phyloP scores from a whole-genome alignment of 2,888 invertebrate species.

The Xiphydria camelus region DNA sequence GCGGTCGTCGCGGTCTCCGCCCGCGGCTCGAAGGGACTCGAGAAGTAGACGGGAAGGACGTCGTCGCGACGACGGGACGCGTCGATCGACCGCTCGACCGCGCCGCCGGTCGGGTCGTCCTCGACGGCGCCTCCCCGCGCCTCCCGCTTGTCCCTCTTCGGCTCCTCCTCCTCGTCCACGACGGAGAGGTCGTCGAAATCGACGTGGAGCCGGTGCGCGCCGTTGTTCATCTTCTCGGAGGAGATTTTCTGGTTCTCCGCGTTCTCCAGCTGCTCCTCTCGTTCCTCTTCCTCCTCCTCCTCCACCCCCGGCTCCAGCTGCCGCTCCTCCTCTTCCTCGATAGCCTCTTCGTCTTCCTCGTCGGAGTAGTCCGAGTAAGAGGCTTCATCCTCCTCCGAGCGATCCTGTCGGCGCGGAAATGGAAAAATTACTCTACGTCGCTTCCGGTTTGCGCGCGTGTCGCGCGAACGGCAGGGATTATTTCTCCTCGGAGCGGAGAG shows the following conservation, averaged over 20 bases:
- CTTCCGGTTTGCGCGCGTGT: slow-evolving; percentile 25
- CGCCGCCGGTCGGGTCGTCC: slow-evolving; percentile 6
- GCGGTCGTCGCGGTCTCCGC: slow-evolving; percentile 26
- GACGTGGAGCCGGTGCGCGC: slow-evolving; percentile 42
- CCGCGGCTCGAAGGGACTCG: slow-evolving; percentile 19
- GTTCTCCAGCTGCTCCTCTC: slow-evolving; percentile 46
- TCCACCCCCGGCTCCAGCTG: slow-evolving; percentile 43
- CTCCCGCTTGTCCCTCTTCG: slow-evolving; percentile 42
- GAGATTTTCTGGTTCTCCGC: slow-evolving; percentile 58
- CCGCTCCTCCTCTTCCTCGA: slow-evolving; percentile 54
- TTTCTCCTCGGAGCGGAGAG: slow-evolving; percentile 42
- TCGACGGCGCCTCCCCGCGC: slow-evolving; percentile 12
- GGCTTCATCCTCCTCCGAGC: slow-evolving; percentile 26
- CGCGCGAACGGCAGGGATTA: slow-evolving; percentile 31
- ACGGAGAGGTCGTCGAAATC: slow-evolving; percentile 75
- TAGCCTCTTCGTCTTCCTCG: slow-evolving; percentile 34
- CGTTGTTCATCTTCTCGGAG: slow-evolving; percentile 56
- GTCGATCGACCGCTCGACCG: no score
- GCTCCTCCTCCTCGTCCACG: slow-evolving; percentile 70
- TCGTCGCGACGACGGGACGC: no score
- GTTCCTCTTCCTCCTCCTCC: slow-evolving; percentile 14
- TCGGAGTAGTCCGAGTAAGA: slow-evolving; percentile 27
- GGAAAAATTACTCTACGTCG: slow-evolving; percentile 10
- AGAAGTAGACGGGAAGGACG: slow-evolving; percentile 7
- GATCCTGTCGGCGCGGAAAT: slow-evolving; percentile 8